These are phyloP conservation scores for Bufotes viridis DNA, from an alignment of 2,797 vertebrate genomes.

Conservation along the genomic window DNA sequence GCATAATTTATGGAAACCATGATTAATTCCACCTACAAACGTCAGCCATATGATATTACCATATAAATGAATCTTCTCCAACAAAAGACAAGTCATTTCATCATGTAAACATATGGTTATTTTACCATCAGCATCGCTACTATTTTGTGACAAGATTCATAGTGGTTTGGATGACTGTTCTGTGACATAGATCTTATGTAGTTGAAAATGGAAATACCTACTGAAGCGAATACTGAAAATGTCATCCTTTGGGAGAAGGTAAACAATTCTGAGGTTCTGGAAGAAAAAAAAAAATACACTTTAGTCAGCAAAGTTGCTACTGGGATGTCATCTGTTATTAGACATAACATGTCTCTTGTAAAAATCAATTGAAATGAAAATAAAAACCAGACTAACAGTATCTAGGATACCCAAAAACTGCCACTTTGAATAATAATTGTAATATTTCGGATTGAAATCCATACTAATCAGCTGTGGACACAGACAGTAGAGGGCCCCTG, in stretches of 20 bases:
- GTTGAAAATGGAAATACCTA: conserved; percentile 17
- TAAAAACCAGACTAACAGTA: neutral
- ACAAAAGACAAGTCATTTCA: neutral
- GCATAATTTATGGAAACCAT: neutral
- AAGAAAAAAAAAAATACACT: conserved; percentile 4
- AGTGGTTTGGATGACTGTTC: neutral
- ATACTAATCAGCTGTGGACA: too few relatives aligned
- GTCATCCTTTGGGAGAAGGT: conserved; percentile 3
- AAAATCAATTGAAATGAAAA: neutral
- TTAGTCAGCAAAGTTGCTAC: neutral
- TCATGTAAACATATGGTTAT: neutral
- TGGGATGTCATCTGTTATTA: neutral
- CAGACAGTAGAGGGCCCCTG: too few relatives aligned
- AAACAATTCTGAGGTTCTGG: conserved; percentile 9
- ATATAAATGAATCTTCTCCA: neutral
- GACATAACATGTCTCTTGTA: neutral
- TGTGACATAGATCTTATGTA: neutral
- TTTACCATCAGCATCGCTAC: neutral
- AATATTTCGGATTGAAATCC: neutral
- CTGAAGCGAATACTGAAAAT: conserved; percentile 24
- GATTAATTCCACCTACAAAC: neutral
- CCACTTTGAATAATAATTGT: neutral
- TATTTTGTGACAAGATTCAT: neutral
- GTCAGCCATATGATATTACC: neutral
- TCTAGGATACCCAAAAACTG: neutral